These are phyloP conservation scores for Pseudomyrmex concolor DNA, from an alignment of 1,140 invertebrate genomes.

Conservation along the genomic window DNA sequence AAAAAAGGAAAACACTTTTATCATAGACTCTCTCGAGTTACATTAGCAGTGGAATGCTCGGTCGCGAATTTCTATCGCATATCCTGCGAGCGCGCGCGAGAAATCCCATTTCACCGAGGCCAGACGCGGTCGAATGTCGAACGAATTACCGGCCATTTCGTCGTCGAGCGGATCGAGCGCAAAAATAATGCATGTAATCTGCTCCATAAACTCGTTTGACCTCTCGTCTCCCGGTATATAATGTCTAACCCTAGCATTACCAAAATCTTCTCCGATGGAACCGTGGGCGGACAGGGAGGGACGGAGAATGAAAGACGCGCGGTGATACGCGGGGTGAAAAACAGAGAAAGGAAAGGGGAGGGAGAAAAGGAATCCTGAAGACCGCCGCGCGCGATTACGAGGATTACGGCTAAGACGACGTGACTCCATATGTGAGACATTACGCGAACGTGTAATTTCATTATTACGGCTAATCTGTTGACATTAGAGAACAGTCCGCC, in stretches of 20 bases:
- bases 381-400: conserved; percentile 70
- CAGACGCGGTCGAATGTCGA: conserved; percentile 32
- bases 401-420: conserved; percentile 75
- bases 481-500: conserved; percentile 81
- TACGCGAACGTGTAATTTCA: conserved; percentile 84
- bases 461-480: conserved; percentile 85
- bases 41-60: not conserved
- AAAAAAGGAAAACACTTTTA: not conserved
- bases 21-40: conserved; percentile 4
- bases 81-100: conserved; percentile 42
- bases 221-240: conserved; percentile 71
- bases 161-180: conserved; percentile 61
- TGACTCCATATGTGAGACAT: conserved; percentile 76
- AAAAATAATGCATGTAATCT: conserved; percentile 81
- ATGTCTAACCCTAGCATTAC: conserved; percentile 80
- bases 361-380: conserved; percentile 1
- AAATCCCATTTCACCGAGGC: conserved; percentile 44
- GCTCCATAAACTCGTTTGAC: conserved; percentile 78
- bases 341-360: not conserved
- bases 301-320: conserved; percentile 30
- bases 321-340: conserved; percentile 32
- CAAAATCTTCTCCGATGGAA: conserved; percentile 73
- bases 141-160: conserved; percentile 71
- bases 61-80: conserved; percentile 10
- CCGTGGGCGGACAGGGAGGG: conserved; percentile 17